Evolutionary conservation across 2,888 invertebrate species (phyloP).

Genomic region (Lissonota sp.): DNA sequence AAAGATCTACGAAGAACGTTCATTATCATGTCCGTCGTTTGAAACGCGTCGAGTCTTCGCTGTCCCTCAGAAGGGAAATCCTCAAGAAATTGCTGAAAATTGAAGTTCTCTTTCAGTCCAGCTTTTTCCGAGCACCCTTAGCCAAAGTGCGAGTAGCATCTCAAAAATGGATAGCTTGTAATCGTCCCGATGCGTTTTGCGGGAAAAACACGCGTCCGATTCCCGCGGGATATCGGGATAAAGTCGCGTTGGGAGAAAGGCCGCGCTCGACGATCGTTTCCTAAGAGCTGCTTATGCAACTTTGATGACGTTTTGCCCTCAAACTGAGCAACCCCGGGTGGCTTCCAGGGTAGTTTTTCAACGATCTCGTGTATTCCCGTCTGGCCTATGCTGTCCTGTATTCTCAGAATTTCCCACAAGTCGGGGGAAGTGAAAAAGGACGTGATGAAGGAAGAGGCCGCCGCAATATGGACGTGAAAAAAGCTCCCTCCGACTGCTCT

Average conservation of each 20-base stretch:
- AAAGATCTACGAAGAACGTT: not conserved
- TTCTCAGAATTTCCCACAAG: not conserved
- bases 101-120: not conserved
- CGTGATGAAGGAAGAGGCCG: slow-evolving; percentile 7
- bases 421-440: not conserved
- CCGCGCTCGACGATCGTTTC: slow-evolving; percentile 79
- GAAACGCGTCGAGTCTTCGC: too few relatives aligned
- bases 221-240: slow-evolving; percentile 76
- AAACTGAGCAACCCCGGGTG: slow-evolving; percentile 45
- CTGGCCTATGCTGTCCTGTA: slow-evolving; percentile 29
- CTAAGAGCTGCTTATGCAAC: slow-evolving; percentile 83
- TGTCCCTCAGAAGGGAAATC: too few relatives aligned
- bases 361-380: slow-evolving; percentile 28
- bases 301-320: slow-evolving; percentile 77
- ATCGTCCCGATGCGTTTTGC: slow-evolving; percentile 80
- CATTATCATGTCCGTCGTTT: too few relatives aligned
- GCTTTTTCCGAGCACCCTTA: not conserved
- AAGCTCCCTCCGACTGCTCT: slow-evolving; percentile 22
- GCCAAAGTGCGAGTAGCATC: slow-evolving; percentile 49
- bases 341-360: too few relatives aligned
- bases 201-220: slow-evolving; percentile 65
- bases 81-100: not conserved
- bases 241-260: slow-evolving; percentile 41
- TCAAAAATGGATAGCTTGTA: slow-evolving; percentile 79
- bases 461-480: slow-evolving; percentile 14